phyloP scores from a whole-genome alignment of 2,888 invertebrate genomes.

The Yponomeuta plumbellus region DNA sequence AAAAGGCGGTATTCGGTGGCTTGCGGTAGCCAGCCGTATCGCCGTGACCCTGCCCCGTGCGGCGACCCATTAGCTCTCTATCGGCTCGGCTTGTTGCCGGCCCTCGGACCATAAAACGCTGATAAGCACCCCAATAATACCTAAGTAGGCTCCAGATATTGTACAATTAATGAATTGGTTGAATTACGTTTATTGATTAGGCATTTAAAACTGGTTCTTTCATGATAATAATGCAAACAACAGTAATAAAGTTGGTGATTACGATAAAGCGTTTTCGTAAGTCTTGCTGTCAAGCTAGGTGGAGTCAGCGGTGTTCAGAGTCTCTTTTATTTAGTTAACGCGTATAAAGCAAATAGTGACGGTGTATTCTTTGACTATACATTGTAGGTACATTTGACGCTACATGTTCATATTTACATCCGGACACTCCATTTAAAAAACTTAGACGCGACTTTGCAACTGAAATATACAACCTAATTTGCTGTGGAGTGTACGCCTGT shows the following conservation, averaged over 20 bases:
- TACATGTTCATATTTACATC: too few species aligned
- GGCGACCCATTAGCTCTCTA: conserved; percentile 34
- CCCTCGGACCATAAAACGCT: conserved; percentile 20
- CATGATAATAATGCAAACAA: conserved; percentile 40
- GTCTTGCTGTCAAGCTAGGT: conserved; percentile 39
- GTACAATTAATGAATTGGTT: conserved; percentile 46
- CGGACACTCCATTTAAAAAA: too few species aligned
- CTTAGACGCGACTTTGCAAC: too few species aligned
- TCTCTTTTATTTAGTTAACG: too few species aligned
- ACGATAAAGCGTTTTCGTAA: conserved; percentile 27
- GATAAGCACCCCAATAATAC: conserved; percentile 40
- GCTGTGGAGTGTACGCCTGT: too few species aligned
- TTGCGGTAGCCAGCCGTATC: conserved; percentile 5
- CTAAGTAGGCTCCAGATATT: conserved; percentile 41
- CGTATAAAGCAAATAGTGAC: too few species aligned
- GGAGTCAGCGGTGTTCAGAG: too few species aligned
- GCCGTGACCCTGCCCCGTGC: background rate
- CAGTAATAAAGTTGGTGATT: conserved; percentile 55
- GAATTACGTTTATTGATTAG: conserved; percentile 38
- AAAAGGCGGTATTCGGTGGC: conserved; percentile 7
- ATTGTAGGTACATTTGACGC: too few species aligned
- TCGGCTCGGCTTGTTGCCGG: conserved; percentile 39
- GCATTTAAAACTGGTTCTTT: conserved; percentile 40
- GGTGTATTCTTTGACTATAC: too few species aligned
- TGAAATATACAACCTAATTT: too few species aligned